These are phyloP conservation scores for Bombus cullumanus DNA, from an alignment of 1,140 invertebrate genomes.

Conservation along the genomic window DNA sequence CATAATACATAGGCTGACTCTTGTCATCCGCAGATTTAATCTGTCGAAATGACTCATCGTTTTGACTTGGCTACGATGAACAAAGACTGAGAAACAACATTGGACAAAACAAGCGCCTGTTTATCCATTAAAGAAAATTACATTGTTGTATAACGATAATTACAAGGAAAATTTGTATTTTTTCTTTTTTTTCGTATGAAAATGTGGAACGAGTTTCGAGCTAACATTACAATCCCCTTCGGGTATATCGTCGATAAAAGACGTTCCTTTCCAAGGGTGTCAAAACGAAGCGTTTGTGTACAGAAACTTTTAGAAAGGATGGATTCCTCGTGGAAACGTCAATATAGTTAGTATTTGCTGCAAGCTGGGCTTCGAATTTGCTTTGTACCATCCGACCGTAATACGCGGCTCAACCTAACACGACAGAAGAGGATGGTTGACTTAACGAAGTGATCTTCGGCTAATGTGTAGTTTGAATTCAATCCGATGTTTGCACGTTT, in stretches of 20 bases:
- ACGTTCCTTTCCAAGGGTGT: not conserved
- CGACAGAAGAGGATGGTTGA: conserved; percentile 39
- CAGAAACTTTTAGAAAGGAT: conserved; percentile 21
- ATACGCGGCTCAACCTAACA: not conserved
- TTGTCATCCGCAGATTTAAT: conserved; percentile 58
- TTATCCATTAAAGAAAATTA: not conserved
- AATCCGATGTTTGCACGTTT: not conserved
- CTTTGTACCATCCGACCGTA: conserved; percentile 3
- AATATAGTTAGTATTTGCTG: conserved; percentile 28
- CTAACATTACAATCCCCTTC: not conserved
- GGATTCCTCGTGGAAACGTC: conserved; percentile 12
- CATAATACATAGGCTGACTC: conserved; percentile 43
- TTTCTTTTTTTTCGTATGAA: too few species aligned
- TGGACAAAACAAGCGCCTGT: conserved; percentile 1
- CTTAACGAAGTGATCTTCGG: conserved; percentile 22
- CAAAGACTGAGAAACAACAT: conserved; percentile 16
- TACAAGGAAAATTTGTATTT: not conserved
- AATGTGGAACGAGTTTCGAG: not conserved
- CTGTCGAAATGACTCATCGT: conserved; percentile 61
- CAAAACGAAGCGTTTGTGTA: not conserved
- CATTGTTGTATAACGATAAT: not conserved
- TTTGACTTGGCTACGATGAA: conserved; percentile 43
- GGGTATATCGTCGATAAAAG: not conserved
- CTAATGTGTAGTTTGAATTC: not conserved
- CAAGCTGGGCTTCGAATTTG: conserved; percentile 37